phyloP scores from a whole-genome alignment of 2,113 vertebrate genomes.

The Lampris megalopsis region DNA sequence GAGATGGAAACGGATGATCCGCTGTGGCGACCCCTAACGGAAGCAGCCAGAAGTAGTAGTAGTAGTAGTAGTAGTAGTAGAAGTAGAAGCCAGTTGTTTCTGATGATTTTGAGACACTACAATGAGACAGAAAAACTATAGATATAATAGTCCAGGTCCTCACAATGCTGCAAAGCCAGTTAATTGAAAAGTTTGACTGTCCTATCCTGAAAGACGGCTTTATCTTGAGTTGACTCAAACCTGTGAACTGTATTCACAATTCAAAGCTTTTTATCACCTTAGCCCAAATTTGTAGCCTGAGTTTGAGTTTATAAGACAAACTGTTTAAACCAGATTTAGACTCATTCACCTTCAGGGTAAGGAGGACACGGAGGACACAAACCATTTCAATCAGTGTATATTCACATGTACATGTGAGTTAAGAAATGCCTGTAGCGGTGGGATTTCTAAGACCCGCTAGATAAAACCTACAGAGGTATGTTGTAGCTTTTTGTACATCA shows the following conservation, averaged over 20 bases:
- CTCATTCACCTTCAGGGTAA: constrained; percentile 6
- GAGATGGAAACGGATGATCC: too few relatives aligned
- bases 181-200: constrained; percentile 7
- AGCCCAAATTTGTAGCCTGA: neutral
- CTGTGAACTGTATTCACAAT: constrained; percentile 7
- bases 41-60: too few relatives aligned
- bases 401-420: too few relatives aligned
- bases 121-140: neutral
- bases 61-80: too few relatives aligned
- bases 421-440: neutral
- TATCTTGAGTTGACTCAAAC: constrained; percentile 14
- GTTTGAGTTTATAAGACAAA: constrained; percentile 18
- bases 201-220: constrained; percentile 1
- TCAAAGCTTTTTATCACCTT: constrained; percentile 11
- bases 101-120: neutral
- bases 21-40: too few relatives aligned
- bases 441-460: constrained; percentile 25
- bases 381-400: constrained; percentile 2
- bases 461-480: constrained; percentile 14
- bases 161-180: constrained; percentile 14
- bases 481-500: constrained; percentile 30
- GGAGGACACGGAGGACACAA: neutral
- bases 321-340: constrained; percentile 10
- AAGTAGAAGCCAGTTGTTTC: neutral
- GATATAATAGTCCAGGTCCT: neutral